Evolutionary conservation across 2,797 vertebrate genomes (phyloP).

Genomic region (Hyperoplus lanceolatus): DNA sequence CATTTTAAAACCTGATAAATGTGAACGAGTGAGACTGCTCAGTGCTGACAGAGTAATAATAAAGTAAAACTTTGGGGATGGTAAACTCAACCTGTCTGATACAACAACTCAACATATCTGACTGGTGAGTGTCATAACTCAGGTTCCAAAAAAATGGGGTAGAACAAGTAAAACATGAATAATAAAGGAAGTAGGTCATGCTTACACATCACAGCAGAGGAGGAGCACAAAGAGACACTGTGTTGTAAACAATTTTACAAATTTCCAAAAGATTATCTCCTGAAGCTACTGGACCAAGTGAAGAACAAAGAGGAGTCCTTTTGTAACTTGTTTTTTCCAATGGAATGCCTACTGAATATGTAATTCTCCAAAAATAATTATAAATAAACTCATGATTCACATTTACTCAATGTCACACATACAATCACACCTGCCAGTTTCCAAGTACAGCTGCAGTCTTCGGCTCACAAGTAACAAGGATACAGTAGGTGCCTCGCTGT

Average conservation of each 20-base stretch:
- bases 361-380: conserved; percentile 49
- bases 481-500: neutral
- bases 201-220: conserved; percentile 6
- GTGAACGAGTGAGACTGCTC: neutral
- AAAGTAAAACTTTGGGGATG: no score
- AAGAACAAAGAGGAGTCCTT: conserved; percentile 23
- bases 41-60: no score
- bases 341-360: conserved; percentile 29
- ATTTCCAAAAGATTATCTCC: conserved; percentile 1
- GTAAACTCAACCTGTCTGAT: no score
- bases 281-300: conserved; percentile 2
- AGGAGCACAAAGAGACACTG: conserved; percentile 5
- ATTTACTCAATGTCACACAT: conserved; percentile 37
- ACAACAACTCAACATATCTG: neutral
- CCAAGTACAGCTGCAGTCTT: conserved; percentile 41
- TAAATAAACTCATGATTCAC: conserved; percentile 23
- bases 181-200: conserved; percentile 13
- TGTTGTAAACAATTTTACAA: conserved; percentile 16
- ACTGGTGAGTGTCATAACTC: neutral
- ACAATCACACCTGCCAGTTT: conserved; percentile 47
- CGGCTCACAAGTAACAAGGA: conserved; percentile 9
- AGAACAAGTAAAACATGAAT: conserved; percentile 8
- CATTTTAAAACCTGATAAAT: neutral
- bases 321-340: conserved; percentile 7
- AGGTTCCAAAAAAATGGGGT: neutral